These are phyloP conservation scores for Blennius ocellaris DNA, from an alignment of 2,113 vertebrate species.

Conservation along the genomic window DNA sequence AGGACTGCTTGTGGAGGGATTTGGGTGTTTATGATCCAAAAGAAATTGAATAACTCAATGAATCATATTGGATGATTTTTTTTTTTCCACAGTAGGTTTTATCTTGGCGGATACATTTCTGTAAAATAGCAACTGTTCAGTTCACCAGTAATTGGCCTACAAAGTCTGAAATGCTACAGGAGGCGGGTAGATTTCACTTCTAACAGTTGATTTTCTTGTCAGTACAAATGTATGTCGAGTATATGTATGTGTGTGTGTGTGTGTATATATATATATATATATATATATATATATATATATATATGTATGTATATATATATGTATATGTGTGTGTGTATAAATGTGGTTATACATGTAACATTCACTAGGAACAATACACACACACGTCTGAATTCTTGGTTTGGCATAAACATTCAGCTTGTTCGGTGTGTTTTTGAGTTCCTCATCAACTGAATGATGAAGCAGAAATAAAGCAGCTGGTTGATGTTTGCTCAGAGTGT, in stretches of 20 bases:
- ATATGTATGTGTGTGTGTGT: neutral
- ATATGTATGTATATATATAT: neutral
- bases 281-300: slow-evolving; percentile 5
- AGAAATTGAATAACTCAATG: slow-evolving; percentile 27
- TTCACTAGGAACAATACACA: slow-evolving; percentile 31
- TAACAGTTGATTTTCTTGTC: slow-evolving; percentile 49
- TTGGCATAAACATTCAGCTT: slow-evolving; percentile 44
- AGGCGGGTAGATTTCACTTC: slow-evolving; percentile 30
- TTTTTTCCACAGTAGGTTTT: slow-evolving; percentile 17
- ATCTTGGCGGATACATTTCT: slow-evolving; percentile 19
- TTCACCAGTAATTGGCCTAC: slow-evolving; percentile 25
- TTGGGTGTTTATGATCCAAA: slow-evolving; percentile 48
- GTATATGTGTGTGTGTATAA: slow-evolving; percentile 2
- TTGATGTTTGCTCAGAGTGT: slow-evolving; percentile 59
- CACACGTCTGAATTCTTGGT: slow-evolving; percentile 16
- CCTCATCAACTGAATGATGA: slow-evolving; percentile 25
- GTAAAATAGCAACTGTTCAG: slow-evolving; percentile 25
- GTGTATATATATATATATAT: too few relatives aligned
- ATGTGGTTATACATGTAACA: slow-evolving; percentile 35
- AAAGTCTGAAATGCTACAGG: slow-evolving; percentile 60
- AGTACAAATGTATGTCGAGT: slow-evolving; percentile 50
- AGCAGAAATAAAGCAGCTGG: slow-evolving; percentile 34
- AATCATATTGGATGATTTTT: neutral
- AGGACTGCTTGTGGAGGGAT: slow-evolving; percentile 27
- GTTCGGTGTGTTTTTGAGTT: slow-evolving; percentile 49